A percentile compares a stretch with the other conserved stretches of the same genome.
Conservation (phyloP, 2,888 invertebrate genomes). For the Prosapia bicincta region DNA sequence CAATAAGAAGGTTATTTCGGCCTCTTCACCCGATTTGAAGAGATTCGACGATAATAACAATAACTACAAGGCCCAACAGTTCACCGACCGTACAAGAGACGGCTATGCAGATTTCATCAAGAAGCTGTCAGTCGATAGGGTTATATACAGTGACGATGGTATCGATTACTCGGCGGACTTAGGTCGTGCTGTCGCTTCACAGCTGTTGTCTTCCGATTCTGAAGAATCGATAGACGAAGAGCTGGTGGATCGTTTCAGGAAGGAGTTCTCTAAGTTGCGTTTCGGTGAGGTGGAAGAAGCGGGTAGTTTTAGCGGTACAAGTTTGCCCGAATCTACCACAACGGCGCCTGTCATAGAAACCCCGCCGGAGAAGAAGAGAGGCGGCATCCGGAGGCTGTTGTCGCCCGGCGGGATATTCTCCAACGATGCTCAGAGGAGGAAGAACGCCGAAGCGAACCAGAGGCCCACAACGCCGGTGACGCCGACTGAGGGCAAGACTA, state of each 20-base stretch:
- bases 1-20: slow-evolving; percentile 22
- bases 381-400: slow-evolving; percentile 30
- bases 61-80: neutral
- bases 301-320: neutral
- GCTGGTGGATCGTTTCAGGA: slow-evolving; percentile 13
- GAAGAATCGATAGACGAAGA: slow-evolving; percentile 23
- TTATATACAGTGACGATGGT: slow-evolving; percentile 20
- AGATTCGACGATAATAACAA: slow-evolving; percentile 20
- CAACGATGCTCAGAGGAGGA: slow-evolving; percentile 24
- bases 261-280: slow-evolving; percentile 16
- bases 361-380: slow-evolving; percentile 28
- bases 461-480: slow-evolving; percentile 14
- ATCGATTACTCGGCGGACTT: slow-evolving; percentile 9
- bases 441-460: slow-evolving; percentile 12
- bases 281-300: neutral
- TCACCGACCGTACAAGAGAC: neutral
- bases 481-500: slow-evolving; percentile 14
- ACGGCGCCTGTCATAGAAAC: slow-evolving; percentile 31
- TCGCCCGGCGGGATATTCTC: slow-evolving; percentile 30
- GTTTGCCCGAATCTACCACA: neutral
- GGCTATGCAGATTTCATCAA: slow-evolving; percentile 25
- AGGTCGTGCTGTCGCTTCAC: slow-evolving; percentile 18
- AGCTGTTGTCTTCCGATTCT: slow-evolving; percentile 23
- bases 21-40: slow-evolving; percentile 17
- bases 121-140: slow-evolving; percentile 16